A percentile compares a stretch with the other conserved stretches of the same genome.
phyloP scores from a whole-genome alignment of 2,888 invertebrate genomes.

The Xestobium rufovillosum region DNA sequence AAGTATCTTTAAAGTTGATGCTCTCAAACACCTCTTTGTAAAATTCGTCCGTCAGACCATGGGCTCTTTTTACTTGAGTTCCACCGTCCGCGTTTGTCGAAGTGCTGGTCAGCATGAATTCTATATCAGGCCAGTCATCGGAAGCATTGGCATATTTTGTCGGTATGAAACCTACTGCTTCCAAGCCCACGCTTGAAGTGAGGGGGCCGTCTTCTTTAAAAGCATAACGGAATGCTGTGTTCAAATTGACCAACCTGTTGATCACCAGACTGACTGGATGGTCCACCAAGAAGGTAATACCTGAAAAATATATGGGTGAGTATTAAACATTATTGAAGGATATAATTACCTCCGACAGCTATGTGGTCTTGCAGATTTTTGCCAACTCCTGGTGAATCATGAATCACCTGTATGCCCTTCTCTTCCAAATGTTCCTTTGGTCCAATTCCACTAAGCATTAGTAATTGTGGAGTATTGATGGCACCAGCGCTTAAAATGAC shows the following conservation, averaged over 20 bases:
- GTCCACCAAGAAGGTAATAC: conserved; percentile 70
- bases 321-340: no score
- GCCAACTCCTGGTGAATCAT: conserved; percentile 76
- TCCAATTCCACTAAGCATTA: conserved; percentile 85
- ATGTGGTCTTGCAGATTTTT: conserved; percentile 86
- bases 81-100: conserved; percentile 82
- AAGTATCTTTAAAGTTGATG: conserved; percentile 67
- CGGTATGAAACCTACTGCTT: conserved; percentile 80
- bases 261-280: conserved; percentile 73
- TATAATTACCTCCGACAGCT: conserved; percentile 81
- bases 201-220: conserved; percentile 80
- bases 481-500: conserved; percentile 85
- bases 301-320: no score
- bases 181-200: conserved; percentile 79
- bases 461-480: conserved; percentile 82
- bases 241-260: conserved; percentile 73
- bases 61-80: conserved; percentile 65
- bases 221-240: conserved; percentile 75
- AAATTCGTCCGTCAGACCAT: conserved; percentile 73
- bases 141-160: conserved; percentile 81
- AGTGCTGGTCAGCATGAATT: conserved; percentile 81
- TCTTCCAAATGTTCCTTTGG: conserved; percentile 65
- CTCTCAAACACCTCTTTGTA: conserved; percentile 67
- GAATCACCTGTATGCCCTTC: conserved; percentile 57
- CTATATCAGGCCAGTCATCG: conserved; percentile 89